Evolutionary conservation across 2,888 invertebrate genomes (phyloP), one percentile per base, ranked within the genome.

Genomic region (Thera britannica): DNA sequence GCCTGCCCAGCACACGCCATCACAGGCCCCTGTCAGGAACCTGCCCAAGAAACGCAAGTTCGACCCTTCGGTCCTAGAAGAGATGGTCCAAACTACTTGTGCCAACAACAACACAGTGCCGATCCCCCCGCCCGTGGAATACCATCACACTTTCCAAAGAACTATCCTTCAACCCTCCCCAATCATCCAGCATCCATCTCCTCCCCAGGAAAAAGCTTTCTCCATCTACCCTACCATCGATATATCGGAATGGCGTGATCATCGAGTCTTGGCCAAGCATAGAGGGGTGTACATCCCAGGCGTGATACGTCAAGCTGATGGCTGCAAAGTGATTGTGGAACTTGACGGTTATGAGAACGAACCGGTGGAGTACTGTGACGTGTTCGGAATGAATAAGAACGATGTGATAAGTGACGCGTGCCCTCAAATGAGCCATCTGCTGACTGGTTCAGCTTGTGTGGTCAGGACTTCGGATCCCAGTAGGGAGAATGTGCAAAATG

Each of bases 21-120:
- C 94, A 44, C 95, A 94, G 78, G 92, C 93, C 65, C 95, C 96
- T 71, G 95, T 96, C 73, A 94, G 97, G 72, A 97, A 97, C 87
- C 95, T 98, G 85, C 99, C 99, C 67, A 99, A 99, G 92, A 99
- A 99, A 92, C 95, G 99, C 73, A 98, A 98, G 91, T 97, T 96
- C 83, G 96, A 97, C 88, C 96, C 96, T 56, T 96, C 97, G 56
- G 96, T 97, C 80, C 90, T 97, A 67, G 97, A 97, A 87, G 96
- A 96, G 80, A 94, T 95, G 77, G 95, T 95, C 79, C 92, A 94
- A 71, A 92, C 71, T 6, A 68, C 80, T 77, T 94, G 94, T 77
- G 84, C 88, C 58, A 90, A 89, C 75, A 94, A 90, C 72, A 90
- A 91, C 77, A 85, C 86, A 8, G 85, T 84, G 6, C 77, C 85